Percentiles rank a stretch among this genome's conserved stretches.
These are phyloP conservation scores for Drepana arcuata DNA, from an alignment of 1,140 invertebrate species.

Conservation along the genomic window DNA sequence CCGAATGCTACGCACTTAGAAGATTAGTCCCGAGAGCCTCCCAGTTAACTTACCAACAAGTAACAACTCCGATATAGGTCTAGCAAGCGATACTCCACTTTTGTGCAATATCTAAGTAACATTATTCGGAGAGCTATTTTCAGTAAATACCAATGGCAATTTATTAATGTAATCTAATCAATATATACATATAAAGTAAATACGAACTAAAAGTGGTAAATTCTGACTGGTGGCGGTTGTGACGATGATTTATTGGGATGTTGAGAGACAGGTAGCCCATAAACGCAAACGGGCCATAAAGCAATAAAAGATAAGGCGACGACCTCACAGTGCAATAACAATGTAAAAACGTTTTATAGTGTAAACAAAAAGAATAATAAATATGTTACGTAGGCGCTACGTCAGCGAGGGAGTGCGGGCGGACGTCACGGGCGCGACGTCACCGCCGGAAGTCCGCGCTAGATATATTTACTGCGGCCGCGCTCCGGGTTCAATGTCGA, in stretches of 20 bases:
- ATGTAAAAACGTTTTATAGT: conserved; percentile 61
- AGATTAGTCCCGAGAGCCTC: conserved; percentile 64
- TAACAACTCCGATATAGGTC: no score
- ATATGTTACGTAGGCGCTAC: conserved; percentile 44
- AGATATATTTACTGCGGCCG: conserved; percentile 56
- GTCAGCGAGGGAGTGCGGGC: conserved; percentile 32
- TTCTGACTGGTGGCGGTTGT: no score
- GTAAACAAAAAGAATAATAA: conserved; percentile 60
- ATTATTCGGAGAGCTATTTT: no score
- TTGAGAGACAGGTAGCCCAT: conserved; percentile 10
- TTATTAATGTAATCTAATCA: no score
- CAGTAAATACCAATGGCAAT: no score
- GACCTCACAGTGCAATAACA: conserved; percentile 53
- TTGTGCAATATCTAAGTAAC: no score
- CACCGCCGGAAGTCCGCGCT: conserved; percentile 55
- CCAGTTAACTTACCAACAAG: conserved; percentile 44
- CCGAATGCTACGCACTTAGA: conserved; percentile 60
- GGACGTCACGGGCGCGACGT: conserved; percentile 47
- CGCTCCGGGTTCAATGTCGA: conserved; percentile 59
- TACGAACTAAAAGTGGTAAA: no score
- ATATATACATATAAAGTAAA: no score
- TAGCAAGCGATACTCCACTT: no score
- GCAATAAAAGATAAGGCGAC: conserved; percentile 58
- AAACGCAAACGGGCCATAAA: conserved; percentile 25
- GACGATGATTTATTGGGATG: not conserved